Conservation (phyloP, 2,797 vertebrate genomes). For the Aulostomus chinensis region DNA sequence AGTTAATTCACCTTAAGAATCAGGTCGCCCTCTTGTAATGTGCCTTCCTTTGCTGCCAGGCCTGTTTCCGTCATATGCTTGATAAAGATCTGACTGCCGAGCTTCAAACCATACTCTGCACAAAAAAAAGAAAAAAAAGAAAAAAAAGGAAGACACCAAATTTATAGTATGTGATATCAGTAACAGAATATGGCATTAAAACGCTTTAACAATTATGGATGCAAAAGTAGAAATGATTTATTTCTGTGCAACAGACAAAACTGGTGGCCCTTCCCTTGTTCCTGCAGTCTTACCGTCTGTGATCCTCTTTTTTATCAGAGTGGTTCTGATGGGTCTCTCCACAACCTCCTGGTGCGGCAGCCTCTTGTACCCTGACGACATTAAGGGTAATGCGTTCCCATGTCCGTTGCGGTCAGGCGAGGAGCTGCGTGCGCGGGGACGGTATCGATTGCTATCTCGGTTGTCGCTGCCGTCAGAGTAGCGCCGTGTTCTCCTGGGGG, state of each 20-base stretch:
- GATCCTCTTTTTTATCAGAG: constrained; percentile 84
- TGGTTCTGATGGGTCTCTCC: constrained; percentile 83
- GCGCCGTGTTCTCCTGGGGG: constrained; percentile 44
- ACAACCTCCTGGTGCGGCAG: constrained; percentile 78
- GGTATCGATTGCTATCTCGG: constrained; percentile 59
- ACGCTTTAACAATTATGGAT: too few species aligned
- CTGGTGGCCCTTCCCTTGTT: too few species aligned
- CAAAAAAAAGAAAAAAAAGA: background rate
- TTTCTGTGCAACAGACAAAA: too few species aligned
- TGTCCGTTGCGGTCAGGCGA: constrained; percentile 67
- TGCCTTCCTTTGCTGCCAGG: constrained; percentile 85
- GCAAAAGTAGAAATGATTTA: too few species aligned
- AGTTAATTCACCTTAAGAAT: constrained; percentile 86
- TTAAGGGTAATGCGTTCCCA: constrained; percentile 75
- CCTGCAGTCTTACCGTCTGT: constrained; percentile 89
- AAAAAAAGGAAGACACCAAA: constrained; percentile 1
- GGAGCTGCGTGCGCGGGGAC: constrained; percentile 59
- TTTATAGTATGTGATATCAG: too few species aligned
- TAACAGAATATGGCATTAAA: too few species aligned
- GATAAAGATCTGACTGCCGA: constrained; percentile 98
- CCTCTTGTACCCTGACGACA: constrained; percentile 88
- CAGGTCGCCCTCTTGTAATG: constrained; percentile 93
- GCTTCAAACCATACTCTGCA: constrained; percentile 93
- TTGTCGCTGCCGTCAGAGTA: constrained; percentile 85
- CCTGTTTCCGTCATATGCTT: constrained; percentile 93